These are phyloP conservation scores for Ceratitis capitata DNA, from an alignment of 1,140 invertebrate genomes.

Conservation along the genomic window DNA sequence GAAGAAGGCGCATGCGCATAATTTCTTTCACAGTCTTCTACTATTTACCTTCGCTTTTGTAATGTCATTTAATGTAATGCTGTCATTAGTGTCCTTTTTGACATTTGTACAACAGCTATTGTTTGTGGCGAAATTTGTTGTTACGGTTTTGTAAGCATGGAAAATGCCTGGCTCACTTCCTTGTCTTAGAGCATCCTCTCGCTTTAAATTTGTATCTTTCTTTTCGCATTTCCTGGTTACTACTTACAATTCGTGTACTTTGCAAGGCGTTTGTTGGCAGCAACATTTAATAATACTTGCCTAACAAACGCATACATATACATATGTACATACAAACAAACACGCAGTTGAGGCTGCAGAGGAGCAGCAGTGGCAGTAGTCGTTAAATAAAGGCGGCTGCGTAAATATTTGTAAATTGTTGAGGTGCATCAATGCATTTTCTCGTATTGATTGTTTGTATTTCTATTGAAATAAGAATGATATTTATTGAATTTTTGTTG, in stretches of 20 bases:
- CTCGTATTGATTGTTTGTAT: conserved; percentile 31
- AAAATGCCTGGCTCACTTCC: conserved; percentile 27
- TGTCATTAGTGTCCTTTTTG: conserved; percentile 27
- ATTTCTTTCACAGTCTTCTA: not conserved
- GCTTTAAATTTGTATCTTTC: not conserved
- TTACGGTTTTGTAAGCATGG: conserved; percentile 13
- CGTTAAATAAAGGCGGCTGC: conserved; percentile 32
- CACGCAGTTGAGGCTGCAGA: too few relatives aligned
- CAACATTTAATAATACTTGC: not conserved
- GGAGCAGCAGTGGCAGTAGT: not conserved
- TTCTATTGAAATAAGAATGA: conserved; percentile 38
- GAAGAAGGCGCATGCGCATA: not conserved
- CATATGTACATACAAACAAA: not conserved
- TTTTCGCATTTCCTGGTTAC: not conserved
- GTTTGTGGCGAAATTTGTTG: not conserved
- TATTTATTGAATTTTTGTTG: conserved; percentile 32
- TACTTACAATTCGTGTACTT: not conserved
- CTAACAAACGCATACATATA: not conserved
- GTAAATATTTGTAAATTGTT: conserved; percentile 37
- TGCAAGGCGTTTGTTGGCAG: not conserved
- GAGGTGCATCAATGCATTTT: conserved; percentile 30
- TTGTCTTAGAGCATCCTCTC: not conserved
- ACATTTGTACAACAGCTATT: conserved; percentile 3
- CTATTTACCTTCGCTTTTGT: not conserved
- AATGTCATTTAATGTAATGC: not conserved